Evolutionary conservation across 2,888 invertebrate genomes (phyloP), one percentile per base, ranked within the genome.

Genomic region (Zaprionus obscuricornis): DNA sequence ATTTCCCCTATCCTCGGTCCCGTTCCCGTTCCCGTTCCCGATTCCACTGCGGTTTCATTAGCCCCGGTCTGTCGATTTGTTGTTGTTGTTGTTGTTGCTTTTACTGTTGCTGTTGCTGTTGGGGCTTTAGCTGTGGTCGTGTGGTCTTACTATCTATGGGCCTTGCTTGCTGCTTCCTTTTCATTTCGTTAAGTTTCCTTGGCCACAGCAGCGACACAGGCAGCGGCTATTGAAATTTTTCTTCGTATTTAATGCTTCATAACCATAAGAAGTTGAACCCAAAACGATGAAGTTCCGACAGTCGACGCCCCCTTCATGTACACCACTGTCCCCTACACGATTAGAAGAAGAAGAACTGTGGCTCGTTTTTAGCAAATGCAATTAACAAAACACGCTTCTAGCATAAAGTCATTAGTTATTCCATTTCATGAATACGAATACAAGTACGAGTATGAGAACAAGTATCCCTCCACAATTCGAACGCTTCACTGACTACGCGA

Each of bases 361-460:
- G 70, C 78, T 65, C 76, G 76, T 74, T 83, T 83, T 85, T 79
- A 72, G 79, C 78, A 78, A 85, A 78, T 78, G 85, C 78, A 78
- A 78, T 78, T 78, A 78, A 78, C 78, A 85, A 78, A 78, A 85
- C 78, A 85, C 78, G 78, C 78, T 78, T 75, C 85, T 66, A 78
- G 78, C 78, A 85, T 85, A 85, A 78, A 85, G 85, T 85, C 78
- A 78, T 78, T 78, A 78, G 78, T 78, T 78, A 78, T 78, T 78
- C 78, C 78, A 78, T 78, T 78, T 85, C 78, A 78, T 85, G 78
- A 85, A 78, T 78, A 75, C 73, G 60, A 68, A 50, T 65, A 47
- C 54, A 7, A 22, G 22, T 4, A 50, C 37, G n/a, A n/a, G n/a
- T n/a, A n/a, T n/a, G n/a, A n/a, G n/a, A n/a, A n/a, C n/a, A n/a